Percentiles rank a stretch among this genome's conserved stretches.
Conservation (phyloP, 2,888 invertebrate species). For the Lordiphosa andalusiaca region DNA sequence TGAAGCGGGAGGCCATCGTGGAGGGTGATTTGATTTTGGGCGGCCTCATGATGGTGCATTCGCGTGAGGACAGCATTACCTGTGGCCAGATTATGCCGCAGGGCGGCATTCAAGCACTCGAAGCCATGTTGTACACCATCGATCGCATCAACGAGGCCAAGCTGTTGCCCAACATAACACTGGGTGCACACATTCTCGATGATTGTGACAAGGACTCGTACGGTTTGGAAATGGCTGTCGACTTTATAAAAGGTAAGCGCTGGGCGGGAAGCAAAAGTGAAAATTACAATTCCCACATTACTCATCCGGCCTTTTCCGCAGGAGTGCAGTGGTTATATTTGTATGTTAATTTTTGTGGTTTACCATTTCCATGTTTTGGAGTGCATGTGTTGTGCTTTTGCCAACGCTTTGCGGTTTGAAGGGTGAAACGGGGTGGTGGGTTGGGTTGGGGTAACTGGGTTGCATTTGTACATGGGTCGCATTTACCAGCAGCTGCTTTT, state of each 20-base stretch:
- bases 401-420: not conserved
- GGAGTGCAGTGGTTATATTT: slow-evolving; percentile 15
- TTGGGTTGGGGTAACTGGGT: too few species aligned
- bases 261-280: not conserved
- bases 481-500: too few species aligned
- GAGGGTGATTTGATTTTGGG: slow-evolving; percentile 92
- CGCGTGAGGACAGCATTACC: slow-evolving; percentile 88
- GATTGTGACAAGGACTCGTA: slow-evolving; percentile 96
- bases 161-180: slow-evolving; percentile 85
- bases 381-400: slow-evolving; percentile 5
- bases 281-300: slow-evolving; percentile 15
- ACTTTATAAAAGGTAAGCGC: slow-evolving; percentile 92
- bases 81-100: slow-evolving; percentile 95
- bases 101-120: slow-evolving; percentile 91
- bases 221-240: slow-evolving; percentile 94
- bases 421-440: too few species aligned
- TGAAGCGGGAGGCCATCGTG: slow-evolving; percentile 89
- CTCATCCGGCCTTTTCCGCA: slow-evolving; percentile 16
- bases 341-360: slow-evolving; percentile 26
- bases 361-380: slow-evolving; percentile 3
- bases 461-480: too few species aligned
- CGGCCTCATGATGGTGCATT: slow-evolving; percentile 96
- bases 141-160: slow-evolving; percentile 85
- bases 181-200: slow-evolving; percentile 93
- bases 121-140: slow-evolving; percentile 93